phyloP scores from a whole-genome alignment of 2,797 vertebrate species.

The Xenops minutus region DNA sequence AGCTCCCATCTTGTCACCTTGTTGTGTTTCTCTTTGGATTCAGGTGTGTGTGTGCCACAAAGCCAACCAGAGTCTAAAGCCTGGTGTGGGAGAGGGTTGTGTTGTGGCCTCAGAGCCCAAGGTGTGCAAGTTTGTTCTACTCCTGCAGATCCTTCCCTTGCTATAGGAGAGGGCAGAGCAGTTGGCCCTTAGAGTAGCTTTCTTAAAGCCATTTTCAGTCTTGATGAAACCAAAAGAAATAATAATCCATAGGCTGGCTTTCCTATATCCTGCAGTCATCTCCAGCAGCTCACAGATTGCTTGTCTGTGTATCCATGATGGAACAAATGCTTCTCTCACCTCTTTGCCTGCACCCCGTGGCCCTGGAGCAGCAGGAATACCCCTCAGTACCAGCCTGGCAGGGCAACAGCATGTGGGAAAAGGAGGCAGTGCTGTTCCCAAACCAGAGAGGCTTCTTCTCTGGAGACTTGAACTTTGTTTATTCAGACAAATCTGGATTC shows the following conservation, averaged over 20 bases:
- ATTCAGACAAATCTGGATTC: conserved; percentile 23
- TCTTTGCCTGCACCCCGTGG: background rate
- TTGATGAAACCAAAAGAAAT: background rate
- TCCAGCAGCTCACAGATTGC: background rate
- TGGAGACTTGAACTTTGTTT: conserved; percentile 42
- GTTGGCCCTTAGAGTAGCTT: background rate
- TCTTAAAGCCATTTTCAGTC: background rate
- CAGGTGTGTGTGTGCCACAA: background rate
- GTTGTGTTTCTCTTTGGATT: background rate
- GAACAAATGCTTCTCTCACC: background rate
- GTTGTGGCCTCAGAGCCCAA: background rate
- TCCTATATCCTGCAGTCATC: background rate
- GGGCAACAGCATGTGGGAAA: conserved; percentile 13
- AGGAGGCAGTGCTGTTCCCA: conserved; percentile 19
- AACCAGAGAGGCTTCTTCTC: conserved; percentile 29
- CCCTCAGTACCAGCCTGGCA: background rate
- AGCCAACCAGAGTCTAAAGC: background rate
- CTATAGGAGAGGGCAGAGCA: background rate
- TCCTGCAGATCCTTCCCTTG: background rate
- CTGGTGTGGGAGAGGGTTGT: background rate
- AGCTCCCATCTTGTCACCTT: background rate
- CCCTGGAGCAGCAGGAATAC: background rate
- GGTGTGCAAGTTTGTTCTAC: background rate
- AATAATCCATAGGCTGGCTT: background rate
- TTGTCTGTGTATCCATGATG: background rate